Conservation (phyloP, 2,888 invertebrate species). For the Drosophila hamatofila region DNA sequence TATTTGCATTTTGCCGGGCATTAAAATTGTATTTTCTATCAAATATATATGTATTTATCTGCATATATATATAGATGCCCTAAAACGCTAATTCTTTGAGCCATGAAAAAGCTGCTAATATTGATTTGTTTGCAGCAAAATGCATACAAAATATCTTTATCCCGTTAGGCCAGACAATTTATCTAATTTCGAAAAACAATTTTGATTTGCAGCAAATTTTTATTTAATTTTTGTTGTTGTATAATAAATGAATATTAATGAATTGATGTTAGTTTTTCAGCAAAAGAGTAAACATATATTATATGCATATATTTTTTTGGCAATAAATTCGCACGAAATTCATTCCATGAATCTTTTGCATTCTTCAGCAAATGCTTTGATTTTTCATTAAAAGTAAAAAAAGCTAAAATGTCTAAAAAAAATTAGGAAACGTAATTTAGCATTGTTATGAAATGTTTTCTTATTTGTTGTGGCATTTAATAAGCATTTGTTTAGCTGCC, state of each 20-base stretch:
- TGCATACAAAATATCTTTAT: background rate
- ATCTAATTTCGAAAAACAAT: constrained; percentile 12
- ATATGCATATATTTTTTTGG: background rate
- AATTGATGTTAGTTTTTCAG: background rate
- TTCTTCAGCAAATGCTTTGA: background rate
- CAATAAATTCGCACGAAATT: background rate
- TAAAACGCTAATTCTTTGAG: constrained; percentile 26
- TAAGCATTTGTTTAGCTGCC: too few relatives aligned
- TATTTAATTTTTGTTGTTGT: background rate
- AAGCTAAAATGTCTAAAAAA: background rate
- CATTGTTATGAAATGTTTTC: too few relatives aligned
- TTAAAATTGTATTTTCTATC: constrained; percentile 42
- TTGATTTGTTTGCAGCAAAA: constrained; percentile 19
- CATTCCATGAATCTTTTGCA: background rate
- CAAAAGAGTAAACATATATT: background rate
- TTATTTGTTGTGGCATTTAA: too few relatives aligned
- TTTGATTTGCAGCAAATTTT: background rate
- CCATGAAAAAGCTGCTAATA: constrained; percentile 15
- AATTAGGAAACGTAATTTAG: background rate
- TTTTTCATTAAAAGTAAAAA: background rate
- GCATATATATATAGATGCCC: background rate
- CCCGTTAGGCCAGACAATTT: constrained; percentile 4
- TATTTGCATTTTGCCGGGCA: constrained; percentile 25
- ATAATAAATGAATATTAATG: constrained; percentile 6
- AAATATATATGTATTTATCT: background rate